phyloP scores from a whole-genome alignment of 2,888 invertebrate genomes.

The Malachius bipustulatus region DNA sequence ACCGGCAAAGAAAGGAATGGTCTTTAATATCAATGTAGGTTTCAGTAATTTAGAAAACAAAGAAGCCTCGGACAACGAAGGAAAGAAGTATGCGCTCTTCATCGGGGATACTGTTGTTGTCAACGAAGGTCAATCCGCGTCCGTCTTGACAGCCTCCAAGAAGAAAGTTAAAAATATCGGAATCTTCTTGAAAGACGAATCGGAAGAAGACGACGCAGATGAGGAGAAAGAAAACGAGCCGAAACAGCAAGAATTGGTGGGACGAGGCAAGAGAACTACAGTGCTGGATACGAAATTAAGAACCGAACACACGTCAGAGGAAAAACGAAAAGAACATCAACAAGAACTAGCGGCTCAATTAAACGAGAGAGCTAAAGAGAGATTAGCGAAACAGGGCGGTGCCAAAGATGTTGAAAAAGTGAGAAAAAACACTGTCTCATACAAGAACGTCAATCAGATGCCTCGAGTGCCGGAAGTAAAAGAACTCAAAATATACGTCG shows the following conservation, averaged over 20 bases:
- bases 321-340: conserved; percentile 94
- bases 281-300: conserved; percentile 88
- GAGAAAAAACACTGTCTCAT: conserved; percentile 89
- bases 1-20: conserved; percentile 82
- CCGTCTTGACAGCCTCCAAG: conserved; percentile 80
- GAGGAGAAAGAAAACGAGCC: conserved; percentile 67
- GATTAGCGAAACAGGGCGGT: conserved; percentile 77
- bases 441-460: conserved; percentile 84
- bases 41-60: conserved; percentile 73
- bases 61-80: conserved; percentile 73
- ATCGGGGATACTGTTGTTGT: conserved; percentile 96
- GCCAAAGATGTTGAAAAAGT: conserved; percentile 81
- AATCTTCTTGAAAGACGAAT: conserved; percentile 85
- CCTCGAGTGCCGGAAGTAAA: conserved; percentile 88
- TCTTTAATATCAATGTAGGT: conserved; percentile 92
- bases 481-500: conserved; percentile 89
- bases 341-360: conserved; percentile 81
- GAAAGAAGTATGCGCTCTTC: conserved; percentile 85
- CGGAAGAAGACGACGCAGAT: conserved; percentile 71
- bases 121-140: conserved; percentile 72
- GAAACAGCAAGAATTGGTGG: conserved; percentile 54
- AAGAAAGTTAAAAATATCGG: conserved; percentile 93
- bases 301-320: conserved; percentile 91
- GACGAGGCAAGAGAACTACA: conserved; percentile 70
- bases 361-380: conserved; percentile 86